Conservation (phyloP, 2,797 vertebrate genomes). For the Chiloscyllium punctatum region DNA sequence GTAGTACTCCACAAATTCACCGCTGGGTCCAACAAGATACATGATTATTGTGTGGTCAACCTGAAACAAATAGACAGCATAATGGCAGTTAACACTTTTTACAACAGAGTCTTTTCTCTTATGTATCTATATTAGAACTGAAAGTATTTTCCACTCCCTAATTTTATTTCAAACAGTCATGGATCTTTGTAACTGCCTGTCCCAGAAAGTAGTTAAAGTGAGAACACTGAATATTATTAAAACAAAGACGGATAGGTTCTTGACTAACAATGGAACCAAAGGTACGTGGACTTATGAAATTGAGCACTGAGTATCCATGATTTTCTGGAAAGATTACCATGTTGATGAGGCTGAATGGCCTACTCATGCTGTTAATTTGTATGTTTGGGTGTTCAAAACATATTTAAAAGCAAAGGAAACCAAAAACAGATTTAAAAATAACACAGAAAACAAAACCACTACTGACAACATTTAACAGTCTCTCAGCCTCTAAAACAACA, state of each 20-base stretch:
- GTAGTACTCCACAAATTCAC: conserved; percentile 82
- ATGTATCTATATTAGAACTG: background rate
- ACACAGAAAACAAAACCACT: background rate
- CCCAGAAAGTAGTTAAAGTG: too few relatives aligned
- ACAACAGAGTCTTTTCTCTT: background rate
- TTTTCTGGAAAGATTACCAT: too few relatives aligned
- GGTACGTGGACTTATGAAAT: too few relatives aligned
- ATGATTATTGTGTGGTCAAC: conserved; percentile 99
- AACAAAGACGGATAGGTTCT: too few relatives aligned
- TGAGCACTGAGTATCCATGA: too few relatives aligned
- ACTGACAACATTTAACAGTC: background rate
- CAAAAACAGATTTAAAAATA: background rate
- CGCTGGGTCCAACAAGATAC: conserved; percentile 89
- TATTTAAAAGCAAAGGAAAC: background rate
- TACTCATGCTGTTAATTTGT: too few relatives aligned
- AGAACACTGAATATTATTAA: too few relatives aligned
- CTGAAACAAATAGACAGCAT: conserved; percentile 55
- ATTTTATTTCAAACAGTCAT: background rate
- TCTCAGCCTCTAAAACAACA: background rate
- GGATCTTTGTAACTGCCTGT: background rate
- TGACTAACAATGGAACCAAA: too few relatives aligned
- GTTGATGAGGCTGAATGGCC: too few relatives aligned
- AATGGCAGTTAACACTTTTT: background rate
- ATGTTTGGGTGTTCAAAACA: background rate
- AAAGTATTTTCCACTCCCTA: background rate